phyloP scores from a whole-genome alignment of 2,888 invertebrate genomes.

The Drosophila mayaguana region DNA sequence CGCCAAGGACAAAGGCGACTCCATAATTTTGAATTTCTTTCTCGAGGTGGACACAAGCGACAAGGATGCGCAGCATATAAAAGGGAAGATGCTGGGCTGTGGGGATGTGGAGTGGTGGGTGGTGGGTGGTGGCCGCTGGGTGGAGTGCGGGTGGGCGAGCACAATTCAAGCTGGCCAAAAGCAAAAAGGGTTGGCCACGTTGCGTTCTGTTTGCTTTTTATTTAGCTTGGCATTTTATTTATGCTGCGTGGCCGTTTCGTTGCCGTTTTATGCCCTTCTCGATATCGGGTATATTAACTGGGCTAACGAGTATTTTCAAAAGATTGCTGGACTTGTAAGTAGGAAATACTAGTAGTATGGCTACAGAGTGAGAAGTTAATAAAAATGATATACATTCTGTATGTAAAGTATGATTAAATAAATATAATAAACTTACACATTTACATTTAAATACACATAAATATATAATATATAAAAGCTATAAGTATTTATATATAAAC shows the following conservation, averaged over 20 bases:
- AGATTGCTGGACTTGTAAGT: background rate
- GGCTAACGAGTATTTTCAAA: too few species aligned
- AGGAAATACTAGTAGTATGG: too few species aligned
- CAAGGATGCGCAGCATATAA: slow-evolving; percentile 8
- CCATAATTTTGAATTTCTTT: slow-evolving; percentile 79
- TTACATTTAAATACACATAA: too few species aligned
- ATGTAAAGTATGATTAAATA: too few species aligned
- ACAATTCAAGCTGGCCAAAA: slow-evolving; percentile 47
- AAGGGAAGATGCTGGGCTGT: background rate
- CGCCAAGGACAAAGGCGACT: slow-evolving; percentile 44
- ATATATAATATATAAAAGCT: too few species aligned
- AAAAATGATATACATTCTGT: too few species aligned
- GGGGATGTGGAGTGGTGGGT: background rate
- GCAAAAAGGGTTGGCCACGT: slow-evolving; percentile 63
- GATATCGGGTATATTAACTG: slow-evolving; percentile 20
- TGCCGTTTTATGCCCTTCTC: slow-evolving; percentile 39
- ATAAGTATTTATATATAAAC: too few species aligned
- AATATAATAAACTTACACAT: too few species aligned
- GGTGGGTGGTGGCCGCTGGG: background rate
- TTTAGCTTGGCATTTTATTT: slow-evolving; percentile 80
- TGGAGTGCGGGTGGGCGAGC: background rate
- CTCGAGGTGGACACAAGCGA: slow-evolving; percentile 41
- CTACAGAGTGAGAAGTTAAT: too few species aligned
- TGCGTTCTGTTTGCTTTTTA: slow-evolving; percentile 55
- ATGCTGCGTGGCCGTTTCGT: slow-evolving; percentile 75